phyloP scores from a whole-genome alignment of 2,888 invertebrate species.

The Thymelicus lineola region DNA sequence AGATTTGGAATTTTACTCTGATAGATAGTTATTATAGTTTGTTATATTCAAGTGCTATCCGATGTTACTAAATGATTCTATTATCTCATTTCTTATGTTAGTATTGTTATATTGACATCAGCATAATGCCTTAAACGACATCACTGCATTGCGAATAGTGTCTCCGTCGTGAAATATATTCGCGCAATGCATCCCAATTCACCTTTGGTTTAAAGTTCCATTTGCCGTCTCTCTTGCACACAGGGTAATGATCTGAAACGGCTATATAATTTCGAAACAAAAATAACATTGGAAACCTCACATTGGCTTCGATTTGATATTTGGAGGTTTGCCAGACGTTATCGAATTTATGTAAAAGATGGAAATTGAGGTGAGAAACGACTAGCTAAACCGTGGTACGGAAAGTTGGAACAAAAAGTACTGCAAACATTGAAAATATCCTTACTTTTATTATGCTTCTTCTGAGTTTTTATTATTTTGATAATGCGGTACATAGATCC shows the following conservation, averaged over 20 bases:
- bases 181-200: conserved; percentile 28
- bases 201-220: conserved; percentile 39
- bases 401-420: conserved; percentile 36
- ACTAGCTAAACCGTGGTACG: conserved; percentile 50
- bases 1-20: neutral
- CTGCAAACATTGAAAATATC: conserved; percentile 22
- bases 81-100: conserved; percentile 1
- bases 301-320: conserved; percentile 51
- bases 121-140: conserved; percentile 31
- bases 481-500: conserved; percentile 11
- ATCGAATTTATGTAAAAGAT: conserved; percentile 75
- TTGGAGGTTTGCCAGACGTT: conserved; percentile 71
- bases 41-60: neutral
- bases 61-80: neutral
- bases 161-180: conserved; percentile 40
- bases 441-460: conserved; percentile 35
- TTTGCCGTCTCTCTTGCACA: conserved; percentile 41
- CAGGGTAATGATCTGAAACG: conserved; percentile 46
- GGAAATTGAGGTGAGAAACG: conserved; percentile 72
- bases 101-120: conserved; percentile 16
- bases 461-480: conserved; percentile 20
- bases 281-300: conserved; percentile 49
- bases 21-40: neutral
- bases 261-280: conserved; percentile 51
- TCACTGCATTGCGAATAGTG: conserved; percentile 45